Conservation (phyloP, 1,140 invertebrate genomes). For the Globodera rostochiensis region DNA sequence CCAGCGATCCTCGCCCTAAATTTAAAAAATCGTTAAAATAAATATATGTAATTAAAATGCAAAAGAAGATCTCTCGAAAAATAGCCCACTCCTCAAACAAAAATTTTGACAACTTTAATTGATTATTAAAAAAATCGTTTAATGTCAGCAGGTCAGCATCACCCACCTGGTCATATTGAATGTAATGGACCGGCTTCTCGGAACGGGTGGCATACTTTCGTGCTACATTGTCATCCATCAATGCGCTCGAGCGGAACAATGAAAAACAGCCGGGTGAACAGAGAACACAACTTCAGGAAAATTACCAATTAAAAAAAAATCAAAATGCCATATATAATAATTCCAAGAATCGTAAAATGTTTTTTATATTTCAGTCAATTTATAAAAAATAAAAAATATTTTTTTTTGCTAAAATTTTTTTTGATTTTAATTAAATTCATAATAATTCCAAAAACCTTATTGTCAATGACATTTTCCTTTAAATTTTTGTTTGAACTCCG, state of each 20-base stretch:
- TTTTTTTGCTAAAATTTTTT: background rate
- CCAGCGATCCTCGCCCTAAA: slow-evolving; percentile 73
- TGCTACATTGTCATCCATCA: slow-evolving; percentile 74
- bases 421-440: background rate
- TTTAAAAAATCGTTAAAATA: background rate
- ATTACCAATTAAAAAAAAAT: background rate
- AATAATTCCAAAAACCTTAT: too few species aligned
- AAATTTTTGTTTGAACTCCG: background rate
- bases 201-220: slow-evolving; percentile 70
- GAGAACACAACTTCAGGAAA: slow-evolving; percentile 66
- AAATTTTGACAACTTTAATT: too few species aligned
- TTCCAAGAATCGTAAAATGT: too few species aligned
- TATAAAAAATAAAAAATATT: background rate
- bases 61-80: background rate
- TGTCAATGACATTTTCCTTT: too few species aligned
- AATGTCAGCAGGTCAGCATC: slow-evolving; percentile 74
- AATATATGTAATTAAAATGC: too few species aligned
- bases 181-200: slow-evolving; percentile 71
- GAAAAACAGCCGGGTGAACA: slow-evolving; percentile 74
- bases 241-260: slow-evolving; percentile 70
- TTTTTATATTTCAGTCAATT: too few species aligned
- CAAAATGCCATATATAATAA: too few species aligned
- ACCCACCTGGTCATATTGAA: slow-evolving; percentile 75
- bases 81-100: background rate
- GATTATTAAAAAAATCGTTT: background rate